A percentile compares a stretch with the other conserved stretches of the same genome.
These are phyloP conservation scores for Melierax canorus DNA, from an alignment of 2,113 vertebrate species.

Conservation along the genomic window DNA sequence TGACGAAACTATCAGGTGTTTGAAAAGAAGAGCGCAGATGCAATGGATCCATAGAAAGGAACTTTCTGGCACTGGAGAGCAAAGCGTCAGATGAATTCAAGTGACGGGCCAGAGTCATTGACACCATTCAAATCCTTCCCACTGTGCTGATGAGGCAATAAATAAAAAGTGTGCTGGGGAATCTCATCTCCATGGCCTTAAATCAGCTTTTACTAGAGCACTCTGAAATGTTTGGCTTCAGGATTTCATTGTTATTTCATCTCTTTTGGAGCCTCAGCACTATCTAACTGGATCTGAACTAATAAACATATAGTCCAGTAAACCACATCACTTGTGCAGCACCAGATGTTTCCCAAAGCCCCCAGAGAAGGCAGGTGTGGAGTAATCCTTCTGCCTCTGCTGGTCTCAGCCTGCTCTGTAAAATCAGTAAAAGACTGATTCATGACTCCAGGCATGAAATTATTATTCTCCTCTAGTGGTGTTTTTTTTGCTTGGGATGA, in stretches of 20 bases:
- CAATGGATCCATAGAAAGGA: neutral
- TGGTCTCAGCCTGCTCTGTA: neutral
- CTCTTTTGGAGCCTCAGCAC: neutral
- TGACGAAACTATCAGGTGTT: neutral
- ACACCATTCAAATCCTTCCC: neutral
- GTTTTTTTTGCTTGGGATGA: neutral
- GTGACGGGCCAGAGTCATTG: neutral
- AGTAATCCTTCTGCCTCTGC: neutral
- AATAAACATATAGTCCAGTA: neutral
- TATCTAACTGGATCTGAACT: neutral
- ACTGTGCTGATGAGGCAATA: neutral
- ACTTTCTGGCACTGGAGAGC: neutral
- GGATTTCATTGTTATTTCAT: neutral
- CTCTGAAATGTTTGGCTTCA: neutral
- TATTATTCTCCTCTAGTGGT: neutral
- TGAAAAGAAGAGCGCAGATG: neutral
- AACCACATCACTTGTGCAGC: fast-evolving
- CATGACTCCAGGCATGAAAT: neutral
- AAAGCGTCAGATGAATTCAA: neutral
- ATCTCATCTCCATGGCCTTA: neutral
- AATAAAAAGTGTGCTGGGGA: neutral
- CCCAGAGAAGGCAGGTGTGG: neutral
- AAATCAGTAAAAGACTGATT: neutral
- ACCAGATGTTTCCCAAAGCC: neutral
- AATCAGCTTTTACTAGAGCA: neutral